Evolutionary conservation across 2,797 vertebrate species (phyloP).

Genomic region (Pangasius macronema): DNA sequence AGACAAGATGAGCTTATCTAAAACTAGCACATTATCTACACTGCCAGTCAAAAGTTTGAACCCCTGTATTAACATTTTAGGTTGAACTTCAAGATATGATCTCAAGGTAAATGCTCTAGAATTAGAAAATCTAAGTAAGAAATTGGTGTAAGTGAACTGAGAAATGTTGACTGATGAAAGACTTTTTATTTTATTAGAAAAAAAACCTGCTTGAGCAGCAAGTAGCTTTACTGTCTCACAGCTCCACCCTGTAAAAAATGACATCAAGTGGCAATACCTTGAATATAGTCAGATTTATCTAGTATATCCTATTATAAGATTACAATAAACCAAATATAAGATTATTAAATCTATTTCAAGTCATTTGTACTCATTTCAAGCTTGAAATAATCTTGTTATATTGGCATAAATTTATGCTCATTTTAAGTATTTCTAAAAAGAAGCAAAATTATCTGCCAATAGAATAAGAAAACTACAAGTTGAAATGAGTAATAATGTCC

Average conservation of each 20-base stretch:
- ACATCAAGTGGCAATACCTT: too few species aligned
- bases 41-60: background rate
- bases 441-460: too few species aligned
- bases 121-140: background rate
- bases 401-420: too few species aligned
- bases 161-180: background rate
- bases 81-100: background rate
- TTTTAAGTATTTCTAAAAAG: too few species aligned
- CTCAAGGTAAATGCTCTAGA: background rate
- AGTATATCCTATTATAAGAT: too few species aligned
- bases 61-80: background rate
- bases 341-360: too few species aligned
- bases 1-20: background rate
- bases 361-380: too few species aligned
- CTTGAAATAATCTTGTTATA: too few species aligned
- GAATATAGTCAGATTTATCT: too few species aligned
- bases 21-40: background rate
- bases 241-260: background rate
- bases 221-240: background rate
- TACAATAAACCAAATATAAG: too few species aligned
- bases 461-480: too few species aligned
- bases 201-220: background rate
- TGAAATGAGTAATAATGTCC: too few species aligned
- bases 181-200: background rate
- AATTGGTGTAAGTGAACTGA: background rate